These are phyloP conservation scores for Thalassarche chlororhynchos DNA, from an alignment of 2,113 vertebrate genomes.

Conservation along the genomic window DNA sequence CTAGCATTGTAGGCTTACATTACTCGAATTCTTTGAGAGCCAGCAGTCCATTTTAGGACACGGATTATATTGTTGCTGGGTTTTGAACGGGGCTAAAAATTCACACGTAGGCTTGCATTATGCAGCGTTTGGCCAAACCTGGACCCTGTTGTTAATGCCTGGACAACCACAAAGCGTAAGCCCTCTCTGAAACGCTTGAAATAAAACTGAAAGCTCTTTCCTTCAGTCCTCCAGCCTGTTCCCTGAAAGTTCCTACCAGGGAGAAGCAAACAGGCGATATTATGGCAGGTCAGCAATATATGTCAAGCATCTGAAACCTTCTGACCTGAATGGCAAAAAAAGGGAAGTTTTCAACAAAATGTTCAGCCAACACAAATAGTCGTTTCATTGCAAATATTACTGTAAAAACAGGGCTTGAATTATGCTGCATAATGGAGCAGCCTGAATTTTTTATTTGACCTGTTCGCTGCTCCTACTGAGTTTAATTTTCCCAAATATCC, in stretches of 20 bases:
- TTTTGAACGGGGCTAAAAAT: background rate
- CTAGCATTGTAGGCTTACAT: background rate
- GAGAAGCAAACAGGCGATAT: background rate
- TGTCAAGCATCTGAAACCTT: background rate
- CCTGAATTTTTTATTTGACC: background rate
- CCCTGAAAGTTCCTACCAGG: background rate
- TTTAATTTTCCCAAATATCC: background rate
- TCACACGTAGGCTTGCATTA: background rate
- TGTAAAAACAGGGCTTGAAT: background rate
- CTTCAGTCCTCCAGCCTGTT: background rate
- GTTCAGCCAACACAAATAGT: background rate
- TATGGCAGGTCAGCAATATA: background rate
- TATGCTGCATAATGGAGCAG: background rate
- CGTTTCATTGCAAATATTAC: background rate
- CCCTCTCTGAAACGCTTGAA: background rate
- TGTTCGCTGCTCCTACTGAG: background rate
- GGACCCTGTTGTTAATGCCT: background rate
- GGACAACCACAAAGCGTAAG: background rate
- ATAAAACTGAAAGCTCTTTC: background rate
- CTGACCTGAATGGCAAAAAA: background rate
- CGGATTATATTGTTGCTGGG: background rate
- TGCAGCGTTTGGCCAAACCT: background rate
- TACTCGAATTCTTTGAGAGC: background rate
- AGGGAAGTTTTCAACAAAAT: background rate
- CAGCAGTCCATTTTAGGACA: background rate